phyloP scores from a whole-genome alignment of 1,140 invertebrate genomes.

The Drosophila nasuta region DNA sequence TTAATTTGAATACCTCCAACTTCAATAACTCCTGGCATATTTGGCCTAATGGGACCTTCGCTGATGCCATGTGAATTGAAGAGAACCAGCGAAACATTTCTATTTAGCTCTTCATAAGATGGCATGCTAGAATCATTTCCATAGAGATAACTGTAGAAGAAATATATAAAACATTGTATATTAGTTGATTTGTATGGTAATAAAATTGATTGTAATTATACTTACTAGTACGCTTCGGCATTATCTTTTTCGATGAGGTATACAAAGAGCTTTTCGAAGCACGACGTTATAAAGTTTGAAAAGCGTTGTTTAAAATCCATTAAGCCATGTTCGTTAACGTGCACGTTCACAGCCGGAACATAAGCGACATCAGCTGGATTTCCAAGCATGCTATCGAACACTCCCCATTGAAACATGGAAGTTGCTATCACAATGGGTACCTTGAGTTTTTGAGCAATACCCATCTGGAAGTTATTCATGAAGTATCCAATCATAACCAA shows the following conservation, averaged over 20 bases:
- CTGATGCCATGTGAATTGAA: conserved; percentile 59
- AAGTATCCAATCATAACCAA: conserved; percentile 64
- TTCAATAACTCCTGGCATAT: conserved; percentile 79
- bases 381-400: conserved; percentile 45
- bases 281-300: background rate
- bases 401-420: conserved; percentile 36
- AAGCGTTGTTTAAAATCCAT: conserved; percentile 42
- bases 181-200: background rate
- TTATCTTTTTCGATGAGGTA: conserved; percentile 19
- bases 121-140: conserved; percentile 52
- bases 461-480: conserved; percentile 62
- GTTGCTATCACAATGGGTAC: conserved; percentile 54
- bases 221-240: conserved; percentile 39
- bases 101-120: conserved; percentile 41
- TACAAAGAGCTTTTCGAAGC: background rate
- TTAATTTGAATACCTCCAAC: conserved; percentile 85
- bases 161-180: background rate
- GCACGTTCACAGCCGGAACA: conserved; percentile 36
- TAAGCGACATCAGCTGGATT: conserved; percentile 54
- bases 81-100: conserved; percentile 62
- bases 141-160: conserved; percentile 34
- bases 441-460: conserved; percentile 62
- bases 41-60: conserved; percentile 71
- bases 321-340: conserved; percentile 10
- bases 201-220: background rate